Evolutionary conservation across 2,113 vertebrate species (phyloP).

Genomic region (Varanus komodoensis): DNA sequence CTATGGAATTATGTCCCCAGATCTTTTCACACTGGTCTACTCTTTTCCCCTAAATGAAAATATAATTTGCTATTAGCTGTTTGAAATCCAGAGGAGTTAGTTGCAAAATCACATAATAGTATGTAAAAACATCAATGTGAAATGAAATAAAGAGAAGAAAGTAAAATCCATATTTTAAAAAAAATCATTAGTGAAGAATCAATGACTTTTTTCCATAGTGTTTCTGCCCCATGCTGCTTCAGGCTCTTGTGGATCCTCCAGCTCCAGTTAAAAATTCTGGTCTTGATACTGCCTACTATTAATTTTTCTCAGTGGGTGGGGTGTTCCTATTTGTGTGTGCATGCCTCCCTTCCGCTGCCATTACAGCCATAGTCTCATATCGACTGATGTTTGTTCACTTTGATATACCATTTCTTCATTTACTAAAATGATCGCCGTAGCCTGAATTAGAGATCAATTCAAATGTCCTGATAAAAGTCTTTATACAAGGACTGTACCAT

Average conservation of each 20-base stretch:
- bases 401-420: neutral
- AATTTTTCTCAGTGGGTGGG: constrained; percentile 52
- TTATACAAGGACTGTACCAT: neutral
- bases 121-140: constrained; percentile 59
- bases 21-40: constrained; percentile 32
- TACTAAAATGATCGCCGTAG: neutral
- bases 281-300: constrained; percentile 41
- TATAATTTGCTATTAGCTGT: constrained; percentile 7
- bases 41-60: neutral
- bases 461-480: neutral
- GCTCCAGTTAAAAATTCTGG: constrained; percentile 48
- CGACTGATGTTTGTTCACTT: neutral
- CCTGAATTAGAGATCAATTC: neutral
- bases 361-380: constrained; percentile 15
- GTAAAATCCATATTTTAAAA: constrained; percentile 47
- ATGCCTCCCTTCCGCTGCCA: constrained; percentile 22
- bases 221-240: constrained; percentile 50
- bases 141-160: constrained; percentile 63
- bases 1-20: neutral
- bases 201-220: constrained; percentile 55
- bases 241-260: constrained; percentile 42
- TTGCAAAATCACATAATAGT: constrained; percentile 59
- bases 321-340: constrained; percentile 28
- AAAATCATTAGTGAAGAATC: constrained; percentile 69
- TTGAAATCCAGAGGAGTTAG: constrained; percentile 53